These are phyloP conservation scores for Uria lomvia DNA, from an alignment of 2,113 vertebrate species.

Conservation along the genomic window DNA sequence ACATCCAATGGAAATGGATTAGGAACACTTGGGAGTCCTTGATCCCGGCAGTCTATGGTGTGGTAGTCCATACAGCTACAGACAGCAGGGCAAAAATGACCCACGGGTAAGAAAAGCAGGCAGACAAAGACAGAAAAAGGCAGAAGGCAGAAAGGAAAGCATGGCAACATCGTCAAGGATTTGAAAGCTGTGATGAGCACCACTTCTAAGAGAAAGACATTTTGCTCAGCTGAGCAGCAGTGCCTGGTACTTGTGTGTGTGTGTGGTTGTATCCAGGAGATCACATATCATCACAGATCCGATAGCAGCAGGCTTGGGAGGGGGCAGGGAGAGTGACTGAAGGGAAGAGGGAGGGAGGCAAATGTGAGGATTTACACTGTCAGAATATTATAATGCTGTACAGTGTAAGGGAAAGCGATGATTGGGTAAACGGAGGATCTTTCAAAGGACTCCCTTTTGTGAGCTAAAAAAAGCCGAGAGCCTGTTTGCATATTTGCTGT, in stretches of 20 bases:
- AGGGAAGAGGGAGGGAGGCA: conserved; percentile 30
- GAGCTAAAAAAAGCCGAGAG: conserved; percentile 45
- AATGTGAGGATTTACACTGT: conserved; percentile 56
- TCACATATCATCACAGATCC: conserved; percentile 83
- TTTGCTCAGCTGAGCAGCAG: conserved; percentile 39
- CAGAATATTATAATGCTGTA: conserved; percentile 27
- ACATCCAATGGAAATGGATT: conserved; percentile 91
- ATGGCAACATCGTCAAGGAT: conserved; percentile 77
- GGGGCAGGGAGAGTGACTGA: conserved; percentile 54
- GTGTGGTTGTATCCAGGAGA: conserved; percentile 73
- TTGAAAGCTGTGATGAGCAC: conserved; percentile 43
- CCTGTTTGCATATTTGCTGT: neutral
- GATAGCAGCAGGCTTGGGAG: conserved; percentile 72
- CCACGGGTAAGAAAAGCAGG: conserved; percentile 60
- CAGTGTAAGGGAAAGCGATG: neutral
- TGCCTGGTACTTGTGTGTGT: conserved; percentile 43
- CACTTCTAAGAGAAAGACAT: conserved; percentile 65
- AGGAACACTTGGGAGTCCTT: conserved; percentile 87
- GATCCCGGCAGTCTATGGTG: conserved; percentile 88
- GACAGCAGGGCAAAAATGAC: conserved; percentile 80
- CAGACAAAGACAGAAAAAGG: conserved; percentile 60
- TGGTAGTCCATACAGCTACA: conserved; percentile 89
- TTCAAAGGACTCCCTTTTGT: conserved; percentile 53
- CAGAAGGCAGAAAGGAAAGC: conserved; percentile 60
- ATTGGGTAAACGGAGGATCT: conserved; percentile 17